Base-by-base conservation (phyloP, 2,888 invertebrate genomes). In the Itoplectis maculator region DNA sequence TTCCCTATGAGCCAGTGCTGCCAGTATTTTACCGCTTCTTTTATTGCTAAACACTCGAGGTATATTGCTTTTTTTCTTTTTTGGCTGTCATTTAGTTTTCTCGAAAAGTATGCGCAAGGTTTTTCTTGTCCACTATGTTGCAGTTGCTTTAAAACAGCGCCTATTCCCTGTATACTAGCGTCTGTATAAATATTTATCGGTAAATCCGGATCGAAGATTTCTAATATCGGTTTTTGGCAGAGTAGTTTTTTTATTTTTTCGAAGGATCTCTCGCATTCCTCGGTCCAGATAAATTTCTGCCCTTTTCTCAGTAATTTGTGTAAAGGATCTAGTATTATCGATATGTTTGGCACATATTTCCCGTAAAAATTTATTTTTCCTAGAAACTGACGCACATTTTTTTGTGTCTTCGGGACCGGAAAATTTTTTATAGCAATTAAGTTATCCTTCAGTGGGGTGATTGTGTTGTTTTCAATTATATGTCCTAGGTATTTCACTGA, bases 1-100 rank as follows among this genome's bases (percentile, higher is more conserved):
- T 18, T 79, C 4, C 79, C 78, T 15, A 79, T 72, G 13, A 79
- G 40, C 79, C 63, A 78, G 70, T 78, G 65, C 23, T 78, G 70
- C 70, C 78, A 78, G 29, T 63, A 78, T 45, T 49, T 77, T 47
- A 77, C 37, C 9, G 79, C 79, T 47, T 79, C 72, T 2, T 65
- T 79, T 20, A 73, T 72, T 2, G 56, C 79, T 20, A 79, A 11
- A 15, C 70, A 78, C n/a, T 78, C 63, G 1, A 72, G 15, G 11
- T 79, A 79, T 13, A 79, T 65, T 0, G 72, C 72, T 66, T 68
- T 76, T 35, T 66, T 66, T 9, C 15, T 29, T n/a, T 66, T 66
- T 65, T 47, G 65, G 15, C 2, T 9, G 7, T 66, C 66, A 0
- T 66, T 66, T 47, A 66, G 15, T 35, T 66, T 66, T 23, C n/a